phyloP scores from a whole-genome alignment of 2,888 invertebrate species.

The Cheilosia variabilis region DNA sequence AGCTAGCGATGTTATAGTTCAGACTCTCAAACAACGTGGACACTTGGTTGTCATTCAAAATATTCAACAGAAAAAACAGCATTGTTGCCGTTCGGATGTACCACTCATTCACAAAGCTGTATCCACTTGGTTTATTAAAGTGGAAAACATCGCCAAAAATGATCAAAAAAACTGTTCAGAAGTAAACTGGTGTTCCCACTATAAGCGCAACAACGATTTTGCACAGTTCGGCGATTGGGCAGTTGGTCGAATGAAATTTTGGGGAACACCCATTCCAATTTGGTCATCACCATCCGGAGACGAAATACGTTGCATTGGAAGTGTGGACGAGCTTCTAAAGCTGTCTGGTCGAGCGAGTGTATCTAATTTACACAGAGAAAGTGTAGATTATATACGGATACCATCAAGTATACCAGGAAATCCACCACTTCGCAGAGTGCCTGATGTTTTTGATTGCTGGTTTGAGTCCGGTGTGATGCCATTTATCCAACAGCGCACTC shows the following conservation, averaged over 20 bases:
- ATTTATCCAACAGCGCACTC: constrained; percentile 95
- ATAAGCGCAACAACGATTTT: constrained; percentile 84
- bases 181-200: constrained; percentile 96
- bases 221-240: constrained; percentile 96
- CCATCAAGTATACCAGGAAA: constrained; percentile 93
- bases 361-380: constrained; percentile 95
- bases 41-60: constrained; percentile 89
- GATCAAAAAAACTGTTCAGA: constrained; percentile 91
- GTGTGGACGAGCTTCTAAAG: constrained; percentile 92
- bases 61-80: constrained; percentile 95
- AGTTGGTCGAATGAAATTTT: constrained; percentile 96
- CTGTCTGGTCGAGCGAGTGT: constrained; percentile 90
- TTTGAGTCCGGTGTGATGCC: constrained; percentile 99
- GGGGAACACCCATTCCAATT: constrained; percentile 98
- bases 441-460: constrained; percentile 99
- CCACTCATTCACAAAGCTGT: constrained; percentile 97
- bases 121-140: constrained; percentile 97
- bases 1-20: constrained; percentile 96
- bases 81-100: constrained; percentile 98
- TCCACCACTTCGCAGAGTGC: constrained; percentile 91
- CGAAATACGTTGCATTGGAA: constrained; percentile 95
- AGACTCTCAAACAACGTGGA: constrained; percentile 89
- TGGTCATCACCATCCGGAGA: constrained; percentile 96
- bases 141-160: constrained; percentile 91
- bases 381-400: constrained; percentile 94